Evolutionary conservation across 2,888 invertebrate genomes (phyloP).

Genomic region (Agriopis leucophaearia): DNA sequence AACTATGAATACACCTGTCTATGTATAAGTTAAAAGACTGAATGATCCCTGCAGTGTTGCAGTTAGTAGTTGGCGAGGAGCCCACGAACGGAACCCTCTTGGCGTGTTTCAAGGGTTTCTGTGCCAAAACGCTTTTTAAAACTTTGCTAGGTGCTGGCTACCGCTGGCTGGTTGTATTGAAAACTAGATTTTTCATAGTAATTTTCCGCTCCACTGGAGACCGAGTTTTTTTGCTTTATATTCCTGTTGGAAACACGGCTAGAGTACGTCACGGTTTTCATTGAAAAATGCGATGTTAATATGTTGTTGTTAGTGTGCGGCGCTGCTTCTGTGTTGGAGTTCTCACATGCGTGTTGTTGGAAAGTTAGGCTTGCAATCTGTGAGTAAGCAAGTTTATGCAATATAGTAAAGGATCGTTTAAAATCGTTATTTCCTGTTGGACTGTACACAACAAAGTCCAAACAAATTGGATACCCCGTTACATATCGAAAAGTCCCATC

Average conservation of each 20-base stretch:
- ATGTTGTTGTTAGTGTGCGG: not conserved
- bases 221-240: constrained; percentile 10
- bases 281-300: constrained; percentile 4
- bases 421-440: too few species aligned
- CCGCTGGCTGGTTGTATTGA: constrained; percentile 14
- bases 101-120: constrained; percentile 3
- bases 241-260: not conserved
- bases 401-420: too few species aligned
- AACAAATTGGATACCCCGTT: too few species aligned
- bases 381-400: too few species aligned
- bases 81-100: constrained; percentile 14
- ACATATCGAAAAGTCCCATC: too few species aligned
- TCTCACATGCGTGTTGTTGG: too few species aligned
- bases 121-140: constrained; percentile 41
- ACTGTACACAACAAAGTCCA: too few species aligned
- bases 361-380: too few species aligned
- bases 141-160: not conserved
- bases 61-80: constrained; percentile 25
- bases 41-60: constrained; percentile 7
- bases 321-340: too few species aligned
- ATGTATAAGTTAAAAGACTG: not conserved
- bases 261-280: not conserved
- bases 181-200: constrained; percentile 28
- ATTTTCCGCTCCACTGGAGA: constrained; percentile 9
- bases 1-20: not conserved